These are phyloP conservation scores for Drosophila pruinosa DNA, from an alignment of 1,140 invertebrate species.

Conservation along the genomic window DNA sequence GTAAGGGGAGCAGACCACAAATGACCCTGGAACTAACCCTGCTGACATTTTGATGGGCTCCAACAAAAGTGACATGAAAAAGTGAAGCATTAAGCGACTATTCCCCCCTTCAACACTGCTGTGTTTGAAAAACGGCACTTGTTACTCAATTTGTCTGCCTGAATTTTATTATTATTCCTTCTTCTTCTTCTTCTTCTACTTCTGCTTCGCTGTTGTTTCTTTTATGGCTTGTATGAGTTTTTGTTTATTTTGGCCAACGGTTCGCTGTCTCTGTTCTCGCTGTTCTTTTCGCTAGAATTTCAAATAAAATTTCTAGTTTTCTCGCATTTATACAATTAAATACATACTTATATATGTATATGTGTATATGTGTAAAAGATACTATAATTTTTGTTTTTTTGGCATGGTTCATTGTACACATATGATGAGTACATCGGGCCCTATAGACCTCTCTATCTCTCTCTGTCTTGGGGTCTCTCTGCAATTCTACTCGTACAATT, in stretches of 20 bases:
- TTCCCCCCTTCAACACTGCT: background rate
- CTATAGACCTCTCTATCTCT: slow-evolving; percentile 18
- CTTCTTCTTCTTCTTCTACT: slow-evolving; percentile 32
- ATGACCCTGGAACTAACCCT: slow-evolving; percentile 34
- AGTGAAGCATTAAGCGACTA: slow-evolving; percentile 18
- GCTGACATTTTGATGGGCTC: slow-evolving; percentile 30
- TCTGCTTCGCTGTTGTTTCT: slow-evolving; percentile 22
- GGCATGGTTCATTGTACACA: slow-evolving; percentile 77
- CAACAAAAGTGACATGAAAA: slow-evolving; percentile 38
- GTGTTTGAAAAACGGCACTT: slow-evolving; percentile 56
- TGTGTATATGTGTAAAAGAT: slow-evolving; percentile 14
- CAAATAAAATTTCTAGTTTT: slow-evolving; percentile 66
- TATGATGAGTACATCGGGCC: slow-evolving; percentile 9
- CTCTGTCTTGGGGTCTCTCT: slow-evolving; percentile 13
- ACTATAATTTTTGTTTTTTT: slow-evolving; percentile 49
- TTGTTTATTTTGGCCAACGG: slow-evolving; percentile 53
- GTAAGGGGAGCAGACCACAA: slow-evolving; percentile 9
- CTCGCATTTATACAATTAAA: slow-evolving; percentile 18
- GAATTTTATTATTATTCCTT: slow-evolving; percentile 60
- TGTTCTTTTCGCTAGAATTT: slow-evolving; percentile 60
- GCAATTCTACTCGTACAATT: slow-evolving; percentile 20
- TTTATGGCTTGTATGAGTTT: slow-evolving; percentile 49
- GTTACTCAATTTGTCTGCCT: slow-evolving; percentile 71
- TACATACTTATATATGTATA: too few relatives aligned
- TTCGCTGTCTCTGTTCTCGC: slow-evolving; percentile 5